phyloP scores from a whole-genome alignment of 2,113 vertebrate genomes.

The Chroicocephalus ridibundus region DNA sequence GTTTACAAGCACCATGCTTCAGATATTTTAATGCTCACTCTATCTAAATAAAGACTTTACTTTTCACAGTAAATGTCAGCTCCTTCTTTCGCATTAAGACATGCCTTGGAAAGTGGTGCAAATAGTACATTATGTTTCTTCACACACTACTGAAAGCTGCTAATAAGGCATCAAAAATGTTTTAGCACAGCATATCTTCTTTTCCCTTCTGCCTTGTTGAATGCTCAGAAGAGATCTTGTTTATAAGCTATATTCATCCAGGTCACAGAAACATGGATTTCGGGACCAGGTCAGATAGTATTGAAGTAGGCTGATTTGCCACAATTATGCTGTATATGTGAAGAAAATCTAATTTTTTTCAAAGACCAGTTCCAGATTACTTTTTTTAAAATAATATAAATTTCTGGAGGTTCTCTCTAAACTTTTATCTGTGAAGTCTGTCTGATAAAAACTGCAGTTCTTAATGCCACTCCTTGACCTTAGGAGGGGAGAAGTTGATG shows the following conservation, averaged over 20 bases:
- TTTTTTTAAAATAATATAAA: background rate
- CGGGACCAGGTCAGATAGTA: background rate
- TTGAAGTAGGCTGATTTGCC: background rate
- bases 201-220: background rate
- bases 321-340: background rate
- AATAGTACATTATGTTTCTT: slow-evolving; percentile 30
- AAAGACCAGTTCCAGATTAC: background rate
- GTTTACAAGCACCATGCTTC: slow-evolving; percentile 7
- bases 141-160: slow-evolving; percentile 15
- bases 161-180: slow-evolving; percentile 11
- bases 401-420: background rate
- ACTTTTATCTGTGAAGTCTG: background rate
- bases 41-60: slow-evolving; percentile 32
- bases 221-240: background rate
- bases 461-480: background rate
- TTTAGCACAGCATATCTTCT: background rate
- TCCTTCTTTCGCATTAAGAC: background rate
- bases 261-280: background rate
- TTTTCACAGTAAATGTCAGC: slow-evolving; percentile 41
- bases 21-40: slow-evolving; percentile 26
- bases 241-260: background rate
- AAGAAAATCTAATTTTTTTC: background rate
- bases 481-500: background rate
- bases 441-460: background rate
- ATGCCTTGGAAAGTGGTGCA: background rate